A percentile compares a stretch with the other conserved stretches of the same genome.
phyloP scores from a whole-genome alignment of 2,113 vertebrate genomes.

The Oryzias celebensis region DNA sequence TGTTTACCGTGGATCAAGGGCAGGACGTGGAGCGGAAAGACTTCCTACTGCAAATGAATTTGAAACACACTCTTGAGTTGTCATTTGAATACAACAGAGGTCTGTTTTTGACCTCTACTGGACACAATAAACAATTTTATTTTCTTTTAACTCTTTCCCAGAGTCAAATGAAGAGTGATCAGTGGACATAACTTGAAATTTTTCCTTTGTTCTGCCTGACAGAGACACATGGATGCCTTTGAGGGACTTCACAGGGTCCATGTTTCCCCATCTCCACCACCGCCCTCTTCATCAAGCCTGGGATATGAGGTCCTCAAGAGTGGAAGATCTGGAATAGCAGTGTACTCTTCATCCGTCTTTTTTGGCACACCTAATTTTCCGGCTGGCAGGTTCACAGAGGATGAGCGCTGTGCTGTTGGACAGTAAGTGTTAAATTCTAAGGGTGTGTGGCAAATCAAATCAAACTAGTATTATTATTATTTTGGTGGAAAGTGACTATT shows the following conservation, averaged over 20 bases:
- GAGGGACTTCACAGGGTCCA: constrained; percentile 77
- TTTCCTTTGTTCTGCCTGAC: constrained; percentile 6
- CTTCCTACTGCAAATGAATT: no score
- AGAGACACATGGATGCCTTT: constrained; percentile 72
- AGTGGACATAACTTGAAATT: not conserved
- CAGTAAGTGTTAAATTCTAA: constrained; percentile 47
- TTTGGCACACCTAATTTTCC: constrained; percentile 52
- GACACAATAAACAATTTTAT: no score
- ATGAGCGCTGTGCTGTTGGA: constrained; percentile 68
- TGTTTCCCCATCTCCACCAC: constrained; percentile 69
- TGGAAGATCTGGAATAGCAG: constrained; percentile 64
- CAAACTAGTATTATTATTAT: no score
- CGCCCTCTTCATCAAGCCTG: constrained; percentile 33
- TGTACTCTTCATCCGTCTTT: constrained; percentile 72
- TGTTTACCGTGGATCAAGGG: no score
- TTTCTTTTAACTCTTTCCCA: no score
- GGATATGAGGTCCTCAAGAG: constrained; percentile 72
- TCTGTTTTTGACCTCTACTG: no score
- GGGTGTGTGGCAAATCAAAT: no score
- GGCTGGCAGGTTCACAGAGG: constrained; percentile 14
- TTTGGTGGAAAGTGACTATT: no score
- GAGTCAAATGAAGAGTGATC: not conserved
- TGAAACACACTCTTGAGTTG: no score
- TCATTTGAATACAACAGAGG: no score
- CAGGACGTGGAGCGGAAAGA: no score